These are phyloP conservation scores for Steatornis caripensis DNA, from an alignment of 2,113 vertebrate genomes.

Conservation along the genomic window DNA sequence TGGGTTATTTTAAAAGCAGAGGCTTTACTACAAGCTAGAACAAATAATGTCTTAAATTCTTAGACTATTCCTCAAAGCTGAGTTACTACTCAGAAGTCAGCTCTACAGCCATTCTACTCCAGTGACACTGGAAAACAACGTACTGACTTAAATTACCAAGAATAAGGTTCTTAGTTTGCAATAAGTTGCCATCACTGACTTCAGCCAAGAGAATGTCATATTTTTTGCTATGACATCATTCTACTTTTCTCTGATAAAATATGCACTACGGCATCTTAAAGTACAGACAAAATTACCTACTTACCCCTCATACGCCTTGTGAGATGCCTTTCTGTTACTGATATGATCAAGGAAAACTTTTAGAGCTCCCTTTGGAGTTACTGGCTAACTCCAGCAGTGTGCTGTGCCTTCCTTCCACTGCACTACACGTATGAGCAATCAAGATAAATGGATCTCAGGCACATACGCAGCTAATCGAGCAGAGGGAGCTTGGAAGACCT, in stretches of 20 bases:
- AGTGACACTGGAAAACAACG: not conserved
- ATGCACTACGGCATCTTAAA: not conserved
- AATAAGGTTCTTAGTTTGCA: not conserved
- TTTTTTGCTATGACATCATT: not conserved
- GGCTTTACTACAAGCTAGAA: not conserved
- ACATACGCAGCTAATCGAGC: fast-evolving
- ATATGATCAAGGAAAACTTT: not conserved
- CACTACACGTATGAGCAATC: fast-evolving
- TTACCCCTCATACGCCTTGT: not conserved
- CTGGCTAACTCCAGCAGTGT: not conserved
- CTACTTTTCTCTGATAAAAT: not conserved
- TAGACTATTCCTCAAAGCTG: not conserved
- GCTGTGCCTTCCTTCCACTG: not conserved
- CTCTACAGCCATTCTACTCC: not conserved
- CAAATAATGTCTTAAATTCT: not conserved
- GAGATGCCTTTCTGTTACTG: not conserved
- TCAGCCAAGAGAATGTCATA: fast-evolving
- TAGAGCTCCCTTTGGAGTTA: not conserved
- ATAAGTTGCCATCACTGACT: not conserved
- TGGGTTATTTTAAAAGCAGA: not conserved
- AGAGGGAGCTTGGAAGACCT: not conserved
- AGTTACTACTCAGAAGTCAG: not conserved
- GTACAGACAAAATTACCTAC: not conserved
- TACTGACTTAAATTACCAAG: not conserved
- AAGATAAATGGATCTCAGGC: not conserved